phyloP scores from a whole-genome alignment of 2,113 vertebrate species.

The Crotalus helleri region DNA sequence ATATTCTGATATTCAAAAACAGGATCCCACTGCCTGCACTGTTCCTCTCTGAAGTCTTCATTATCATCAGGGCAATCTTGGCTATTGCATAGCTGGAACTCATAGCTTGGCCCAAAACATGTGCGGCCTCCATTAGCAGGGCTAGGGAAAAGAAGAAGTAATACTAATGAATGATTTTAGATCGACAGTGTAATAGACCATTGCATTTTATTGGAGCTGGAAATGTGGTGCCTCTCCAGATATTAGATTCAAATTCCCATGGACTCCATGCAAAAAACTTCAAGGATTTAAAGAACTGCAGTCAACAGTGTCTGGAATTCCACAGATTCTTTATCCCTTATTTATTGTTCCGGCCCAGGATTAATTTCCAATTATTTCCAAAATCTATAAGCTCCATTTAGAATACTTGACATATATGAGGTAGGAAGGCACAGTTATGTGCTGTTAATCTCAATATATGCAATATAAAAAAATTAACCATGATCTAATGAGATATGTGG shows the following conservation, averaged over 20 bases:
- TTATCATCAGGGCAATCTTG: slow-evolving; percentile 83
- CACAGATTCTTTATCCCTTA: neutral
- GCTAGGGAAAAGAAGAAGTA: slow-evolving; percentile 59
- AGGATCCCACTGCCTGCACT: slow-evolving; percentile 84
- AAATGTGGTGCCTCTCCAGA: neutral
- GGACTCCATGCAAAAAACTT: neutral
- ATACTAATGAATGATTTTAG: neutral
- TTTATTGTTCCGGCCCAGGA: neutral
- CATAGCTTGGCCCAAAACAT: slow-evolving; percentile 82
- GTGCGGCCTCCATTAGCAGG: slow-evolving; percentile 89
- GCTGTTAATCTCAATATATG: too few relatives aligned
- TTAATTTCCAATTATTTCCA: neutral
- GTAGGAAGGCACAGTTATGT: neutral
- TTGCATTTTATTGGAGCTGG: neutral
- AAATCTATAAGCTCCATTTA: neutral
- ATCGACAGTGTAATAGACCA: too few relatives aligned
- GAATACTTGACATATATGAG: neutral
- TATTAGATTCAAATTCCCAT: neutral
- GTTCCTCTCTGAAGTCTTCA: slow-evolving; percentile 88
- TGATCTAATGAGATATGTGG: neutral
- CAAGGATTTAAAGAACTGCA: neutral
- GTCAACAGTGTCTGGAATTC: neutral
- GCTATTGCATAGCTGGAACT: slow-evolving; percentile 91
- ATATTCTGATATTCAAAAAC: slow-evolving; percentile 82
- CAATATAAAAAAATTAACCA: neutral